These are phyloP conservation scores for Puffinus mauretanicus DNA, from an alignment of 2,113 vertebrate species.

Conservation along the genomic window DNA sequence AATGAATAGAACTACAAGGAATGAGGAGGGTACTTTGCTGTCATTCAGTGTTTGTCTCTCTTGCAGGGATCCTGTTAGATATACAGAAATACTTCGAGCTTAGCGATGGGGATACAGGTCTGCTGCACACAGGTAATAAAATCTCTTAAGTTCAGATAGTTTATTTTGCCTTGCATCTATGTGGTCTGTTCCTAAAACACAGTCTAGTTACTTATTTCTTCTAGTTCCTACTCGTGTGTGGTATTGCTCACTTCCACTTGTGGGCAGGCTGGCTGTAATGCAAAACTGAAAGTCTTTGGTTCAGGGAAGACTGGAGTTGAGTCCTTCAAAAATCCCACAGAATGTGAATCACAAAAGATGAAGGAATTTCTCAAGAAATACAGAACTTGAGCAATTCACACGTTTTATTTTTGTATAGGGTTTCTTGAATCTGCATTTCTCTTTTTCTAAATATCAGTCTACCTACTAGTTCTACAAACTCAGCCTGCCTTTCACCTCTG, in stretches of 20 bases:
- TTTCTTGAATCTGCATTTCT: background rate
- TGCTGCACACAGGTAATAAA: constrained; percentile 91
- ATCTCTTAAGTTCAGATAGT: background rate
- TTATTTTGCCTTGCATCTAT: background rate
- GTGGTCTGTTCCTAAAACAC: background rate
- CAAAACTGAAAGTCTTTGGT: background rate
- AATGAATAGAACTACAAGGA: background rate
- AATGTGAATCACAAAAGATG: background rate
- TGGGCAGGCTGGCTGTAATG: background rate
- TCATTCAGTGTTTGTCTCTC: background rate
- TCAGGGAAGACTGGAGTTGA: background rate
- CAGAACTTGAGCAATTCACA: background rate
- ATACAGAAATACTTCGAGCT: constrained; percentile 83
- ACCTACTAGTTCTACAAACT: background rate
- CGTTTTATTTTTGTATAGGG: background rate
- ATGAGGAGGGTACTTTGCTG: background rate
- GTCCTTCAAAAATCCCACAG: background rate
- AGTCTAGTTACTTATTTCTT: background rate
- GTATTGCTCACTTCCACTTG: background rate
- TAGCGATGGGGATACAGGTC: constrained; percentile 79
- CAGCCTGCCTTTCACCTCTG: background rate
- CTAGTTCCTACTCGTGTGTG: background rate
- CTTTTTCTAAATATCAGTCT: background rate
- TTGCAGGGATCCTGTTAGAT: constrained; percentile 85
- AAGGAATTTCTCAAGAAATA: background rate